These are phyloP conservation scores for Vulpes lagopus DNA, from an alignment of 2,113 vertebrate species.

Conservation along the genomic window DNA sequence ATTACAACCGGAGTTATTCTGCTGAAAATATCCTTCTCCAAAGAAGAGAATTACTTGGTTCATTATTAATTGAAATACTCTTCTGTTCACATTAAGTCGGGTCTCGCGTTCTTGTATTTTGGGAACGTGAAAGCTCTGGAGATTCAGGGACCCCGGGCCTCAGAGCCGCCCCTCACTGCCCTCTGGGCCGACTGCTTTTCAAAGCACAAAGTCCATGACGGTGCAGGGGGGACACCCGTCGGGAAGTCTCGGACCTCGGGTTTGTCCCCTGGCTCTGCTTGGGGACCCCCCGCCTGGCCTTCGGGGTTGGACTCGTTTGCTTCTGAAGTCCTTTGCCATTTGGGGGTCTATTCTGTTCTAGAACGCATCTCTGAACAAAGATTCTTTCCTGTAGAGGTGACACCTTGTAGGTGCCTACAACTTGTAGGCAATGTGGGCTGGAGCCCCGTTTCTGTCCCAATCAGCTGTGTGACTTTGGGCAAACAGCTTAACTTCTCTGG, in stretches of 20 bases:
- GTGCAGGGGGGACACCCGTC: not conserved
- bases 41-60: not conserved
- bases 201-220: fast-evolving
- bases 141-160: too few species aligned
- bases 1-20: not conserved
- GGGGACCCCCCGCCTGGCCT: not conserved
- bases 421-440: not conserved
- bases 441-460: not conserved
- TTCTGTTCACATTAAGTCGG: not conserved
- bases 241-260: not conserved
- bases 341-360: not conserved
- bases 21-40: not conserved
- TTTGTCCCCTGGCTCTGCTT: not conserved
- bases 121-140: not conserved
- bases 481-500: not conserved
- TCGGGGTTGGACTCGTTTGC: not conserved
- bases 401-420: too few species aligned
- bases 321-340: not conserved
- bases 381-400: not conserved
- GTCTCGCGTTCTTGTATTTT: not conserved
- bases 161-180: fast-evolving
- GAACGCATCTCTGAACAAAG: not conserved
- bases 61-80: not conserved
- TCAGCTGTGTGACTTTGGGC: not conserved
- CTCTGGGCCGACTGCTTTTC: not conserved